Base-by-base conservation (phyloP, 2,113 vertebrate species). In the Phoenicopterus ruber region DNA sequence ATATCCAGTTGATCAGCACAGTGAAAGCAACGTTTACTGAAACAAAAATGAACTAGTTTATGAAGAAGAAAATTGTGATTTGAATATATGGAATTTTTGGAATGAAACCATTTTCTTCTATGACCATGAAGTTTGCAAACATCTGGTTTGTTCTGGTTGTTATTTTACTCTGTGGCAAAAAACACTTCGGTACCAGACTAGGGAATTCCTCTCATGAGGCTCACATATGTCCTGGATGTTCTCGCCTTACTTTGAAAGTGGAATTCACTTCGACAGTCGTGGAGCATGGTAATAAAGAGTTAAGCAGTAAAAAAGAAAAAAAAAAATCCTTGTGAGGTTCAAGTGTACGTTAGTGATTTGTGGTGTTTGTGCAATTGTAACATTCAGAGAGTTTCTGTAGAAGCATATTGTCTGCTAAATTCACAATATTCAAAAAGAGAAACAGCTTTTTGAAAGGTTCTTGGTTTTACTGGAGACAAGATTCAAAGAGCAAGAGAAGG, bases 261-360 rank as follows among this genome's bases (percentile, higher is more conserved):
- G 99, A 99, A 77, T 99, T 99, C 97, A 99, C 99, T 74, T 98
- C 99, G 1, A 98, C 98, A 9, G 98, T 99, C 26, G 99, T 99
- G 83, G 99, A 99, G 94, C 98, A 99, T 54, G 99, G 99, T 99
- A 98, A 98, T 98, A 83, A 74, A 74, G 54, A 61, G n/a, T 50
- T 73, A 31, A 78, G 18, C 61, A 52, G 67, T 29, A 4, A 74
- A 91, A 74, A 52, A 28, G 12, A 52, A 57, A 71, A 36, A 57
- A 32, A 42, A 26, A 55, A 49, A 13, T 5, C 22, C 20, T 4
- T 22, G 13, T 71, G 32, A 69, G 31, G 6, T 72, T 87, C 8
- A 14, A 22, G 28, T 46, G 10, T 59, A 2, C 69, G 49, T 36
- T 87, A 49, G 52, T 79, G 77, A n/a, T 85, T 32, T 38, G 32